Evolutionary conservation across 2,888 invertebrate species (phyloP).

Genomic region (Cryptophagus acutangulus): DNA sequence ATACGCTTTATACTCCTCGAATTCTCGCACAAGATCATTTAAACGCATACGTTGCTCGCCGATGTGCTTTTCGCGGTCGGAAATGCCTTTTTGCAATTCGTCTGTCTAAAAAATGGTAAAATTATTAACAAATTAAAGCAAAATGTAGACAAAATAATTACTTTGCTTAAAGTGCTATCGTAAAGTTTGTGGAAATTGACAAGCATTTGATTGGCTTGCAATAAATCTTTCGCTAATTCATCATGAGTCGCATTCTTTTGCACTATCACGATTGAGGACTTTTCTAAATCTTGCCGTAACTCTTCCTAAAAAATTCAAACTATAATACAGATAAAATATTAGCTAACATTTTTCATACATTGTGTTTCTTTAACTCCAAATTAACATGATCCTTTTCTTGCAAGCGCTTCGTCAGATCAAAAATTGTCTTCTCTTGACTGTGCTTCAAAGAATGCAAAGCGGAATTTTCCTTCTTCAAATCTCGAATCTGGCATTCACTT

Average conservation of each 20-base stretch:
- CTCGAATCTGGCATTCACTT: conserved; percentile 30
- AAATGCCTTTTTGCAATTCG: conserved; percentile 21
- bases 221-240: conserved; percentile 43
- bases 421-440: conserved; percentile 23
- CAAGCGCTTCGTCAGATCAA: conserved; percentile 25
- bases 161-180: no score
- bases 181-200: conserved; percentile 44
- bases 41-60: conserved; percentile 20
- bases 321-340: conserved; percentile 9
- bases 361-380: conserved; percentile 31
- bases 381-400: conserved; percentile 27
- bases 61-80: conserved; percentile 27
- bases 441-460: conserved; percentile 28
- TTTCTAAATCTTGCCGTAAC: conserved; percentile 39
- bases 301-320: conserved; percentile 36
- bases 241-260: conserved; percentile 42
- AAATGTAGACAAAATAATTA: conserved; percentile 5
- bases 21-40: conserved; percentile 34
- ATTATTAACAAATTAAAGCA: conserved; percentile 4
- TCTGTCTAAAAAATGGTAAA: conserved; percentile 14
- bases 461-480: conserved; percentile 35
- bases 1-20: conserved; percentile 33
- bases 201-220: conserved; percentile 45
- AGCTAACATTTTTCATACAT: conserved; percentile 28
- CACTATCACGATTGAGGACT: conserved; percentile 40